These are phyloP conservation scores for Globodera rostochiensis DNA, from an alignment of 1,140 invertebrate species.

Conservation along the genomic window DNA sequence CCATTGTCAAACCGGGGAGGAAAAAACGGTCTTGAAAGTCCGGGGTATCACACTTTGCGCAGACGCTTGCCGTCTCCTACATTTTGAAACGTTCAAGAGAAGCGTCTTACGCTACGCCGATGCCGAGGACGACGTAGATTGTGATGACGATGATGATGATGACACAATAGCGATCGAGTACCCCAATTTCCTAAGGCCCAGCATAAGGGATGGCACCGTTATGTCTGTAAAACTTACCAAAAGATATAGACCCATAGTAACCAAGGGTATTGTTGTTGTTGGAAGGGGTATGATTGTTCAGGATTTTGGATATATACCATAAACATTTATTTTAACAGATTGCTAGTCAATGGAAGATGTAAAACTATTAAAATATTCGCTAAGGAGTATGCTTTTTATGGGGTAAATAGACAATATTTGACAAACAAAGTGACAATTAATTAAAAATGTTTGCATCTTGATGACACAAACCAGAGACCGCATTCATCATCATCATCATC, in stretches of 20 bases:
- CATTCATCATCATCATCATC: too few relatives aligned
- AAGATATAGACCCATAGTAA: background rate
- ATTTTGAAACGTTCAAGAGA: slow-evolving; percentile 13
- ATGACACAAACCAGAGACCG: background rate
- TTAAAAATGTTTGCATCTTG: too few relatives aligned
- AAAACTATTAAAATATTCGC: too few relatives aligned
- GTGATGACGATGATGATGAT: background rate
- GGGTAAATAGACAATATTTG: too few relatives aligned
- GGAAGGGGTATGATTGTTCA: background rate
- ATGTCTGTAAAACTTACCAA: background rate
- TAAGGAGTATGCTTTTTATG: too few relatives aligned
- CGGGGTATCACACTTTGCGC: slow-evolving; percentile 5
- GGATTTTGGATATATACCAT: background rate
- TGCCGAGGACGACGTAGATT: background rate
- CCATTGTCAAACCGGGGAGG: slow-evolving; percentile 2
- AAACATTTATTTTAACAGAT: background rate
- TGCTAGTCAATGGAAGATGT: too few relatives aligned
- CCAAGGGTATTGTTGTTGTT: background rate
- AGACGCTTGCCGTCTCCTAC: background rate
- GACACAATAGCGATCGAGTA: background rate
- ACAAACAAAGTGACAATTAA: background rate
- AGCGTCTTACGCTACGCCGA: background rate
- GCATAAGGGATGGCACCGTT: background rate
- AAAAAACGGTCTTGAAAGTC: background rate
- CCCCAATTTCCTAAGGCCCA: background rate